A percentile compares a stretch with the other conserved stretches of the same genome.
Conservation (phyloP, 2,113 vertebrate species). For the Proterorhinus semilunaris region DNA sequence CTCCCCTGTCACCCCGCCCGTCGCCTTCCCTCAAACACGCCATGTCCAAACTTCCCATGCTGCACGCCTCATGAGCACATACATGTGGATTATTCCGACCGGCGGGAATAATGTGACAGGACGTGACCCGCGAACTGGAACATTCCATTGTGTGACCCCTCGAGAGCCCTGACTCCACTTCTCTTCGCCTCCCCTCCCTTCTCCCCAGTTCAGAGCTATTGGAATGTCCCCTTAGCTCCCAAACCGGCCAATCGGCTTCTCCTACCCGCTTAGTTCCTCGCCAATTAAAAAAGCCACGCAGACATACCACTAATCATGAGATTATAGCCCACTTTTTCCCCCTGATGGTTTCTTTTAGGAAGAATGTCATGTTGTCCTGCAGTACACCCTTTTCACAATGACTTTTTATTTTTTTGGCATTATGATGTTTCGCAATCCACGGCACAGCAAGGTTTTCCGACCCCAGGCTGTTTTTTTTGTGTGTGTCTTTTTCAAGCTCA, state of each 20-base stretch:
- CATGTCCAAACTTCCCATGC: conserved; percentile 60
- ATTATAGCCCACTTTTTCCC: conserved; percentile 17
- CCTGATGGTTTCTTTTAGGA: conserved; percentile 28
- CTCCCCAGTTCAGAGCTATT: conserved; percentile 40
- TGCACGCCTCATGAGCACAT: conserved; percentile 49
- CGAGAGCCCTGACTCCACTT: conserved; percentile 41
- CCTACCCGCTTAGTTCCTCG: conserved; percentile 21
- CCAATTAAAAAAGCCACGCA: conserved; percentile 17
- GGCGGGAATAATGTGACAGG: conserved; percentile 46
- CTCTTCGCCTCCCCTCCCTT: conserved; percentile 27
- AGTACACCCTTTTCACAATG: conserved; percentile 26
- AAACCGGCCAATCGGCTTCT: conserved; percentile 18
- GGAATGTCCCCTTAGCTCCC: conserved; percentile 62
- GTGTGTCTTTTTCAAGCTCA: not conserved
- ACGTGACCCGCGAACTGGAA: conserved; percentile 69
- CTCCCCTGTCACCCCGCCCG: not conserved
- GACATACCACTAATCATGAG: conserved; percentile 35
- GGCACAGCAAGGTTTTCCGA: not conserved
- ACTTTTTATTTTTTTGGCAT: conserved; percentile 24
- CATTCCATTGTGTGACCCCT: conserved; percentile 72
- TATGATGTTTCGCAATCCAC: conserved; percentile 31
- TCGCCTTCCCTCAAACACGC: conserved; percentile 26
- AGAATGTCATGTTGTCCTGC: conserved; percentile 54
- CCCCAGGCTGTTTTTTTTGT: conserved; percentile 36
- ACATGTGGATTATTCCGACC: conserved; percentile 60